A percentile compares a stretch with the other conserved stretches of the same genome.
These are phyloP conservation scores for Ciconia stormi DNA, from an alignment of 2,113 vertebrate species.

Conservation along the genomic window DNA sequence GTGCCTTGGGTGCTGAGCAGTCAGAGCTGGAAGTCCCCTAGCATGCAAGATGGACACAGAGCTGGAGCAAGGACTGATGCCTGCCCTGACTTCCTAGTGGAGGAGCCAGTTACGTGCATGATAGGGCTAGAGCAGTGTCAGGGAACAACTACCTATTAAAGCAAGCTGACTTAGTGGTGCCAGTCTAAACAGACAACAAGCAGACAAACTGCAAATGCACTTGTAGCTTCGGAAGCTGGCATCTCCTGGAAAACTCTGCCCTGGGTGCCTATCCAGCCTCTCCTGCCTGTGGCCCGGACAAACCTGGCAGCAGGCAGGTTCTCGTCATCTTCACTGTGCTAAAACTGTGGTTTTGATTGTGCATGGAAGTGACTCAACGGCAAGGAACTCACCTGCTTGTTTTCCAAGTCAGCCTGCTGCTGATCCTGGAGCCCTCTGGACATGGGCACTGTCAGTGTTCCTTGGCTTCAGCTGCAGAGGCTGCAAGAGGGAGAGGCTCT, in stretches of 20 bases:
- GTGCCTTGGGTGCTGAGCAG: background rate
- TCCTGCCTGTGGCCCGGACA: background rate
- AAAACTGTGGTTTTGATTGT: background rate
- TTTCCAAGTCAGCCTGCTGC: background rate
- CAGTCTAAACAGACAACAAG: background rate
- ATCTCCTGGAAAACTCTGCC: background rate
- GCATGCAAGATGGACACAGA: too few species aligned
- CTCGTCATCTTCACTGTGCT: background rate
- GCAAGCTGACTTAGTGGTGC: background rate
- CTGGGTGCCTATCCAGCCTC: background rate
- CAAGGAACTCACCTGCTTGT: background rate
- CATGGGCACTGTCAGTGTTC: background rate
- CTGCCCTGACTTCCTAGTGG: background rate
- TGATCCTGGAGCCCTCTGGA: background rate
- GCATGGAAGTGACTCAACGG: fast-evolving
- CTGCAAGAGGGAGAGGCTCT: background rate
- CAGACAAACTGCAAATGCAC: background rate
- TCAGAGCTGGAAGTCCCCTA: background rate
- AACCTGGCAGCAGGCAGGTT: background rate
- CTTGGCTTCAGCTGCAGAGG: background rate
- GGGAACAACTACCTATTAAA: background rate
- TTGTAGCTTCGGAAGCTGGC: background rate
- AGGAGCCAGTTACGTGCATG: background rate
- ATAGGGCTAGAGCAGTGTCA: background rate
- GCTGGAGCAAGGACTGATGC: background rate